Evolutionary conservation across 30 jellyfish, hydroid and myxozoan species (phyloP), one percentile per base, ranked within the genome.

Genomic region (Aurelia aurita): DNA sequence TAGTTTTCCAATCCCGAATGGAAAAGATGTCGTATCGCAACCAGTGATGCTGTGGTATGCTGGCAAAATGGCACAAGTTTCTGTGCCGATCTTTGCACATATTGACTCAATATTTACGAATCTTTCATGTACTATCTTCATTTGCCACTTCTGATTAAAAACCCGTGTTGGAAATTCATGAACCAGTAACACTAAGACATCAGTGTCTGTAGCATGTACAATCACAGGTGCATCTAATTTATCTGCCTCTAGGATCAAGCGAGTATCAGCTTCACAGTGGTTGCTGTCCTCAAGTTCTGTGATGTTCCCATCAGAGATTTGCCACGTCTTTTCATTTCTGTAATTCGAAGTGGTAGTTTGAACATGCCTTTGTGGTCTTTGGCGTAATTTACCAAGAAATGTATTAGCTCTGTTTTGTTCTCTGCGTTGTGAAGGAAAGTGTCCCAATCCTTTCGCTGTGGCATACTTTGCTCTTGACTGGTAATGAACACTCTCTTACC

Each of bases 21-120:
- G 87, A 58, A 75, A 75, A 25, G 87, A 75, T 25, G 44, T 58
- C 64, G 87, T 75, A 58, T 75, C 76, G 21, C 64, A 60, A 39
- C 81, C 80, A 35, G 81, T 62, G 70, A 78, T 78, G 69, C 70
- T 61, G 72, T 61, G 69, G 74, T 22, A 74, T 16, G 86, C 74
- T 74, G 74, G 71, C 72, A 44, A 79, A 79, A 62, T 62, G 19
- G 46, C 23, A 31, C 90, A 60, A 1, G 82, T 82, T 35, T 79
- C 82, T 35, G 71, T 60, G 82, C 90, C 72, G 54, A 79, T 46
- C 43, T 39, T 62, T 29, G 77, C 72, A 51, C 90, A 64, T 10
- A 79, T 79, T 63, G 62, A 28, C 69, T 44, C 72, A 59, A 79
- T 61, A 49, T 79, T 63, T 0, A 79, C 90, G 61, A 60, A 60